These are phyloP conservation scores for Lasioglossum malachurum DNA, from an alignment of 2,888 invertebrate species.

Conservation along the genomic window DNA sequence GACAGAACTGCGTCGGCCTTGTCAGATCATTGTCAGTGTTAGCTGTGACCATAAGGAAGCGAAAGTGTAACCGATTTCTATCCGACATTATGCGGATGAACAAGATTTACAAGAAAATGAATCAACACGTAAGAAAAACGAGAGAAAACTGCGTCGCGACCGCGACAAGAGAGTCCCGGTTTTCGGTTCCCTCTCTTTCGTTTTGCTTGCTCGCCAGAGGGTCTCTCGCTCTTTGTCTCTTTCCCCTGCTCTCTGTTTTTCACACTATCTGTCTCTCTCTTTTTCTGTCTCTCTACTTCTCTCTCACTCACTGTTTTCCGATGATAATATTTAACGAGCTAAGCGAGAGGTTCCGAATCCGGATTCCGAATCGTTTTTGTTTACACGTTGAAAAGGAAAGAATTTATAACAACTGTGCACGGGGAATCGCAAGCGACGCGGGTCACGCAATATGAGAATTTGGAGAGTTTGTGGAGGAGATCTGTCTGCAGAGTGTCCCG, in stretches of 20 bases:
- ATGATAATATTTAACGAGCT: conserved; percentile 32
- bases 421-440: conserved; percentile 59
- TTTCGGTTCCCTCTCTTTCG: conserved; percentile 26
- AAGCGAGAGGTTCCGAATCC: conserved; percentile 47
- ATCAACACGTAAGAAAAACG: conserved; percentile 35
- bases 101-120: not conserved
- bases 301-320: conserved; percentile 5
- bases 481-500: conserved; percentile 2
- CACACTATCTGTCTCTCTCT: not conserved
- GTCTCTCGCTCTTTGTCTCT: conserved; percentile 14
- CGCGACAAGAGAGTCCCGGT: conserved; percentile 56
- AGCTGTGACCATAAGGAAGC: conserved; percentile 75
- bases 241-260: conserved; percentile 2
- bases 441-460: conserved; percentile 48
- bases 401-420: not conserved
- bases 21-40: conserved; percentile 80
- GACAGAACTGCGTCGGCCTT: conserved; percentile 65
- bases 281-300: conserved; percentile 23
- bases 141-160: conserved; percentile 63
- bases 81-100: not conserved
- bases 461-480: not conserved
- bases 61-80: conserved; percentile 2
- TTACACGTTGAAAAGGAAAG: not conserved
- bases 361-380: conserved; percentile 12
- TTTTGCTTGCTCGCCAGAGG: conserved; percentile 30